phyloP scores from a whole-genome alignment of 2,888 invertebrate species.

The Geotrupes spiniger region DNA sequence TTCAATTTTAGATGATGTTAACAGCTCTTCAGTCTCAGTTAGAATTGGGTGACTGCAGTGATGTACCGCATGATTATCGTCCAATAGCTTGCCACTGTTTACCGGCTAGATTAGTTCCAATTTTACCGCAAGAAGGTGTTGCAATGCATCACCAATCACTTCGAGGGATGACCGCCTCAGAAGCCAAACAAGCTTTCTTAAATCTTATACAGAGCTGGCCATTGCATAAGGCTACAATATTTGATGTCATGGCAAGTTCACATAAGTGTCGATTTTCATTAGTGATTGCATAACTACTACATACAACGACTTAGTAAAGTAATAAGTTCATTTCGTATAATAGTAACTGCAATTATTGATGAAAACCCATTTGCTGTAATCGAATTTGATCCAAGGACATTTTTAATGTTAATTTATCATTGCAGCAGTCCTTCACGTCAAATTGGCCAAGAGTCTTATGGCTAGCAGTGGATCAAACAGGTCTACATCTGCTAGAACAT shows the following conservation, averaged over 20 bases:
- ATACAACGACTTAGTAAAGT: too few relatives aligned
- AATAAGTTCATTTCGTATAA: too few relatives aligned
- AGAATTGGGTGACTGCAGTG: slow-evolving; percentile 81
- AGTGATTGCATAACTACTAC: too few relatives aligned
- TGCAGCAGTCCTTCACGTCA: slow-evolving; percentile 91
- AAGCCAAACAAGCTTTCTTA: slow-evolving; percentile 89
- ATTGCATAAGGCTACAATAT: slow-evolving; percentile 87
- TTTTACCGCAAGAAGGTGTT: slow-evolving; percentile 78
- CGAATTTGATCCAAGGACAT: slow-evolving; percentile 1
- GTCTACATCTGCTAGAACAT: slow-evolving; percentile 85
- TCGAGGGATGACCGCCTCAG: slow-evolving; percentile 79
- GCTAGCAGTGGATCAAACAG: slow-evolving; percentile 90
- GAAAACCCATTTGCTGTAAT: background rate
- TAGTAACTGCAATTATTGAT: too few relatives aligned
- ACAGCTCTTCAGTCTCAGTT: slow-evolving; percentile 92
- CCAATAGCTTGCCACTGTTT: slow-evolving; percentile 77
- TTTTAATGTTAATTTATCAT: slow-evolving; percentile 25
- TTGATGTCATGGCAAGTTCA: slow-evolving; percentile 86
- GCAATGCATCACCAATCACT: slow-evolving; percentile 89
- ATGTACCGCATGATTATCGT: slow-evolving; percentile 55
- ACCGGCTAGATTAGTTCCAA: slow-evolving; percentile 77
- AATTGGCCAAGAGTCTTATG: slow-evolving; percentile 92
- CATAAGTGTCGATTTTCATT: too few relatives aligned
- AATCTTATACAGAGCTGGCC: slow-evolving; percentile 94
- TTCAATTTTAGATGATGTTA: slow-evolving; percentile 81